Percentiles rank a stretch among this genome's conserved stretches.
Evolutionary conservation across 2,797 vertebrate species (phyloP).

Genomic region (Lagodon rhomboides): DNA sequence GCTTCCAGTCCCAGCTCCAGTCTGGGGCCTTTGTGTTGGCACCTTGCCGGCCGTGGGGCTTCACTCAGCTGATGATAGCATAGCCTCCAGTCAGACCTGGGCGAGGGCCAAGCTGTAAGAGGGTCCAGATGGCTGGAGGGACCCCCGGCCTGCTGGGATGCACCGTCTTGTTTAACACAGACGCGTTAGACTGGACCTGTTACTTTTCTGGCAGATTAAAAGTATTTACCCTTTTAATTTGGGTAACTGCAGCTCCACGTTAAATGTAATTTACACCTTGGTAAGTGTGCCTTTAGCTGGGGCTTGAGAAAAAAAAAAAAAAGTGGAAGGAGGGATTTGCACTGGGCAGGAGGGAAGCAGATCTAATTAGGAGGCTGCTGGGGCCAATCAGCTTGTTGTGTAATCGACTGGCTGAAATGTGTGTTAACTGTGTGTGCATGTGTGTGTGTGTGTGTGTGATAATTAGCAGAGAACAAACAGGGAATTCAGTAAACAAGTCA

Average conservation of each 20-base stretch:
- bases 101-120: slow-evolving; percentile 80
- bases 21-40: slow-evolving; percentile 79
- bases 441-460: slow-evolving; percentile 37
- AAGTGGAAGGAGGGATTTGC: slow-evolving; percentile 47
- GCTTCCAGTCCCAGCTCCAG: slow-evolving; percentile 71
- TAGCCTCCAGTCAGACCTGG: slow-evolving; percentile 79
- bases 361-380: slow-evolving; percentile 73
- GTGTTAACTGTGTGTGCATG: slow-evolving; percentile 40
- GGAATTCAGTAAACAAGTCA: slow-evolving; percentile 64
- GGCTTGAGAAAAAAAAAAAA: slow-evolving; percentile 56
- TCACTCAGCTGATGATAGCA: slow-evolving; percentile 80
- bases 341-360: slow-evolving; percentile 50
- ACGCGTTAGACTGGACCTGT: slow-evolving; percentile 61
- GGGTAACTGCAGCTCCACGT: slow-evolving; percentile 52
- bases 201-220: slow-evolving; percentile 72
- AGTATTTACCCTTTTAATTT: slow-evolving; percentile 76
- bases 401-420: slow-evolving; percentile 67
- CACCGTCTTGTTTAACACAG: slow-evolving; percentile 69
- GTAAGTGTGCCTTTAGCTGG: slow-evolving; percentile 65
- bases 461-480: slow-evolving; percentile 59
- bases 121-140: slow-evolving; percentile 80
- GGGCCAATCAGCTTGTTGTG: slow-evolving; percentile 73
- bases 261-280: slow-evolving; percentile 70
- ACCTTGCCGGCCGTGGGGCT: slow-evolving; percentile 67
- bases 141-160: slow-evolving; percentile 64